These are phyloP conservation scores for Speoplatyrhinus poulsoni DNA, from an alignment of 2,113 vertebrate species.

Conservation along the genomic window DNA sequence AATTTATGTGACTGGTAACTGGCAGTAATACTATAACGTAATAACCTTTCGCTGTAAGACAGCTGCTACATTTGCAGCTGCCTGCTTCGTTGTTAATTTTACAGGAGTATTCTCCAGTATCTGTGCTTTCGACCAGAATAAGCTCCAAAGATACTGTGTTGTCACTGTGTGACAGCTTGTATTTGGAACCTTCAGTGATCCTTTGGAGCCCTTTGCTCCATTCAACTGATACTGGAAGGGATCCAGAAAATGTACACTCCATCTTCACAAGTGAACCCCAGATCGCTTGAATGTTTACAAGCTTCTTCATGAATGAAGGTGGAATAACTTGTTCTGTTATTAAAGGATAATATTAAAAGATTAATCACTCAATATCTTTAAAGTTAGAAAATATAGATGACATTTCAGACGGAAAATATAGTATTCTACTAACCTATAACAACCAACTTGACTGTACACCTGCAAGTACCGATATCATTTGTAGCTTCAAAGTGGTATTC, in stretches of 20 bases:
- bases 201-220: slow-evolving; percentile 90
- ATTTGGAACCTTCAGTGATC: slow-evolving; percentile 82
- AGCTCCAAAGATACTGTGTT: slow-evolving; percentile 83
- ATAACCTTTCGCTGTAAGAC: slow-evolving; percentile 93
- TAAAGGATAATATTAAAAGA: slow-evolving; percentile 57
- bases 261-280: slow-evolving; percentile 84
- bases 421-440: slow-evolving; percentile 85
- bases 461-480: slow-evolving; percentile 86
- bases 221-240: slow-evolving; percentile 84
- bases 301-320: slow-evolving; percentile 86
- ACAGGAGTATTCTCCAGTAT: slow-evolving; percentile 89
- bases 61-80: slow-evolving; percentile 83
- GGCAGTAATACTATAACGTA: background rate
- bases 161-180: slow-evolving; percentile 79
- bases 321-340: slow-evolving; percentile 86
- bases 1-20: too few species aligned
- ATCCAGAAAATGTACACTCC: slow-evolving; percentile 88
- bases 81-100: slow-evolving; percentile 85
- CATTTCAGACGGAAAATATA: background rate
- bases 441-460: slow-evolving; percentile 81
- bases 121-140: slow-evolving; percentile 78
- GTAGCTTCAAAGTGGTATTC: slow-evolving; percentile 86
- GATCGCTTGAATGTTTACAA: slow-evolving; percentile 84
- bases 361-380: slow-evolving; percentile 20
- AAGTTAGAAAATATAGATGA: background rate